Conservation (phyloP, 2,888 invertebrate genomes). For the Tetrapedia diversipes region DNA sequence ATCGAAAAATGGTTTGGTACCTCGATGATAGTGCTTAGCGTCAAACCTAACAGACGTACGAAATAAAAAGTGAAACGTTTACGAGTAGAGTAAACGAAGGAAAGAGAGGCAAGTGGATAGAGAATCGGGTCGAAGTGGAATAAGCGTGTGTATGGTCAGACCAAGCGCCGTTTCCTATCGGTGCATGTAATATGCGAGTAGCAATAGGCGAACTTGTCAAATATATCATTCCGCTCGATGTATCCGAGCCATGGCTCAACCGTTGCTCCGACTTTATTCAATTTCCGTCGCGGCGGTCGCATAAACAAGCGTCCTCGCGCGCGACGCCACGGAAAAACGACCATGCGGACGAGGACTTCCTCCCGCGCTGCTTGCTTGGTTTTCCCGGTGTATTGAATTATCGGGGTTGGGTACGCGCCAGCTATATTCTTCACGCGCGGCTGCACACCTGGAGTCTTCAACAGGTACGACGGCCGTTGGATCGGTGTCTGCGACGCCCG, state of each 20-base stretch:
- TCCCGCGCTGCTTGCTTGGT: slow-evolving; percentile 12
- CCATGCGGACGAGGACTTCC: slow-evolving; percentile 4
- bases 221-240: slow-evolving; percentile 79
- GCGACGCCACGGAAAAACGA: not conserved
- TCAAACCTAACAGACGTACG: too few relatives aligned
- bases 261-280: slow-evolving; percentile 73
- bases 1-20: too few relatives aligned
- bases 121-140: slow-evolving; percentile 58
- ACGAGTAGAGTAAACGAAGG: not conserved
- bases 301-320: slow-evolving; percentile 51
- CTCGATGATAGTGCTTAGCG: too few relatives aligned
- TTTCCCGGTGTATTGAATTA: slow-evolving; percentile 56
- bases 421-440: slow-evolving; percentile 17
- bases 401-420: slow-evolving; percentile 9
- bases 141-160: slow-evolving; percentile 68
- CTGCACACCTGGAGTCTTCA: slow-evolving; percentile 60
- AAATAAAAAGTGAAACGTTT: not conserved
- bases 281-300: slow-evolving; percentile 64
- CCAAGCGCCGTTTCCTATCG: slow-evolving; percentile 57
- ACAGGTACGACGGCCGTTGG: slow-evolving; percentile 63
- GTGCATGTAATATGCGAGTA: slow-evolving; percentile 74
- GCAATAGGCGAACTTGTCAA: slow-evolving; percentile 77
- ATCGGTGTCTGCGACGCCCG: slow-evolving; percentile 24
- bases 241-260: slow-evolving; percentile 65
- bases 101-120: not conserved